Evolutionary conservation across 2,888 invertebrate species (phyloP).

Genomic region (Pediacus dermestoides): DNA sequence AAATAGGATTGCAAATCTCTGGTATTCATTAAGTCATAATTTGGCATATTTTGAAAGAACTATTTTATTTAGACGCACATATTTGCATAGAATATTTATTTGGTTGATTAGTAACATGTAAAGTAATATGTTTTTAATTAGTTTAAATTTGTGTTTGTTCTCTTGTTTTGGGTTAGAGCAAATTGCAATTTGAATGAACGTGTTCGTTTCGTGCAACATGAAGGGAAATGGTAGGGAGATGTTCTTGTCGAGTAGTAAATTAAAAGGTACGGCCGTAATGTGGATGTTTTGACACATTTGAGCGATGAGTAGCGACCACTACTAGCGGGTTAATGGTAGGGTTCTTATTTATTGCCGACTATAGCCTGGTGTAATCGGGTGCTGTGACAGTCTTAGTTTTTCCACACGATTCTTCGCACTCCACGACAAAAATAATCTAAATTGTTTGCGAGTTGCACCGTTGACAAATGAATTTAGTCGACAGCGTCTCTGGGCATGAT

Average conservation of each 20-base stretch:
- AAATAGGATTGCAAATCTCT: no score
- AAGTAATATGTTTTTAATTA: no score
- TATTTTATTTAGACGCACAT: no score
- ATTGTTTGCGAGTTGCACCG: conserved; percentile 37
- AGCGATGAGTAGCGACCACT: conserved; percentile 15
- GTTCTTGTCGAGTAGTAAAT: conserved; percentile 1
- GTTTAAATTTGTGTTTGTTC: no score
- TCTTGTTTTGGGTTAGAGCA: no score
- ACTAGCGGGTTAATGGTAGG: conserved; percentile 11
- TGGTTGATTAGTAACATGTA: no score
- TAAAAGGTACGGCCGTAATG: conserved; percentile 5
- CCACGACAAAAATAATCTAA: conserved; percentile 37
- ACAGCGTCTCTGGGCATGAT: conserved; percentile 32
- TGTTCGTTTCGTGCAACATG: no score
- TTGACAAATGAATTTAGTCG: conserved; percentile 37
- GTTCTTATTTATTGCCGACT: conserved; percentile 24
- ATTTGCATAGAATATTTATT: no score
- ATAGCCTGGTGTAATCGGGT: conserved; percentile 17
- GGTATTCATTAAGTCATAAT: no score
- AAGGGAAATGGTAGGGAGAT: no score
- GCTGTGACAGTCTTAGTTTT: conserved; percentile 28
- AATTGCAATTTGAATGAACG: no score
- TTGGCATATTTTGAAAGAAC: no score
- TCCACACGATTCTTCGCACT: conserved; percentile 32
- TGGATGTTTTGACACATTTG: conserved; percentile 18